Conservation (phyloP, 2,888 invertebrate genomes). For the Leucophenga maculata region DNA sequence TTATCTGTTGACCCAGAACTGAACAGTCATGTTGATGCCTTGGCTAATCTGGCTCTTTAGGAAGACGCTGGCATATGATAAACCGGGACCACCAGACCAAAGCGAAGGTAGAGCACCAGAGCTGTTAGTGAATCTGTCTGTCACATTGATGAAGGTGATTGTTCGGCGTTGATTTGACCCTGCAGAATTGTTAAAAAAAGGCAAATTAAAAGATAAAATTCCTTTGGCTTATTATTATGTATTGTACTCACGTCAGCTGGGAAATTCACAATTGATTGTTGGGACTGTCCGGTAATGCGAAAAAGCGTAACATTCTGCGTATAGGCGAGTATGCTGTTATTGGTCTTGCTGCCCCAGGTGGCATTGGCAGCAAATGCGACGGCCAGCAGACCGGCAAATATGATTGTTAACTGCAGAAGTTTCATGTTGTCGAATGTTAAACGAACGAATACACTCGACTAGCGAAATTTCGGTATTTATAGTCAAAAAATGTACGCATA, state of each 20-base stretch:
- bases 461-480: neutral
- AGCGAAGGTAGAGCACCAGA: conserved; percentile 39
- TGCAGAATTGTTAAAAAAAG: conserved; percentile 10
- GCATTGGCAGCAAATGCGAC: conserved; percentile 39
- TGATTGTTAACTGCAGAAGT: conserved; percentile 32
- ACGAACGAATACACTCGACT: neutral
- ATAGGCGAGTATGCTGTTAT: conserved; percentile 28
- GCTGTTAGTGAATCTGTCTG: conserved; percentile 38
- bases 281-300: conserved; percentile 28
- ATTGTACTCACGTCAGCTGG: conserved; percentile 32
- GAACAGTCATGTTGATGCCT: conserved; percentile 46
- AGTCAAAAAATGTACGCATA: neutral
- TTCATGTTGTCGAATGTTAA: conserved; percentile 27
- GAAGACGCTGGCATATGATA: conserved; percentile 37
- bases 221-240: neutral
- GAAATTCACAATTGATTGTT: conserved; percentile 25
- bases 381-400: conserved; percentile 40
- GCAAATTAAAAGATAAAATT: neutral
- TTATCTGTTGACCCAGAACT: conserved; percentile 29
- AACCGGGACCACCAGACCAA: conserved; percentile 44
- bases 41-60: conserved; percentile 39
- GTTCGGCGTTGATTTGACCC: conserved; percentile 37
- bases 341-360: conserved; percentile 36
- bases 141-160: conserved; percentile 36
- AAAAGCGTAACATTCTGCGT: conserved; percentile 35